These are phyloP conservation scores for Whitmania pigra DNA, from an alignment of 1,140 invertebrate species.

Conservation along the genomic window DNA sequence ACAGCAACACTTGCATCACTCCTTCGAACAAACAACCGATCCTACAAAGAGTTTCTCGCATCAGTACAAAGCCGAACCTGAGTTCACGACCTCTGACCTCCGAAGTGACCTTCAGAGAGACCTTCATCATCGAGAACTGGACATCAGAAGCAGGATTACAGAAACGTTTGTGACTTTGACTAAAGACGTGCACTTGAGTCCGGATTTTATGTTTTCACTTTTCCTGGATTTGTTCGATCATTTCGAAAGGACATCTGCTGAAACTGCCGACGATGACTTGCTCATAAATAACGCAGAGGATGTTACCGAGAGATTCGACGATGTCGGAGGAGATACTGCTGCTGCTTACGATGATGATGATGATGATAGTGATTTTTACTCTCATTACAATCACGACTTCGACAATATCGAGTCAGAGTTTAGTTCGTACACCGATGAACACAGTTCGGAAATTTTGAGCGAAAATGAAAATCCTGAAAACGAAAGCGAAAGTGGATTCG, in stretches of 20 bases:
- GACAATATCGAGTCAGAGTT: not conserved
- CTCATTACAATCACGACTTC: not conserved
- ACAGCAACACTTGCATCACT: too few relatives aligned
- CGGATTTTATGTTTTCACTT: not conserved
- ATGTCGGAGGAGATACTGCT: not conserved
- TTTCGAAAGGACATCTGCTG: not conserved
- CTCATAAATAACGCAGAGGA: not conserved
- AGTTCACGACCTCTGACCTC: too few relatives aligned
- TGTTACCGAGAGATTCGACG: not conserved
- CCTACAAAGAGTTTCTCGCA: too few relatives aligned
- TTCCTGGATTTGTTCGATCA: not conserved
- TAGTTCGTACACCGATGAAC: not conserved
- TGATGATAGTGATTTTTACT: not conserved
- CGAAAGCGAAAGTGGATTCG: too few relatives aligned
- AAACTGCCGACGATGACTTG: not conserved
- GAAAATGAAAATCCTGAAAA: too few relatives aligned
- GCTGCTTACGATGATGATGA: conserved; percentile 9
- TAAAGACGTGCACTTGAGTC: not conserved
- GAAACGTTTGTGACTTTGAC: too few relatives aligned
- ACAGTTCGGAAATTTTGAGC: not conserved
- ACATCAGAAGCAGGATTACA: too few relatives aligned
- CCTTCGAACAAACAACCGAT: too few relatives aligned
- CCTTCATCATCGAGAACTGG: too few relatives aligned
- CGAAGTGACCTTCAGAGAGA: too few relatives aligned
- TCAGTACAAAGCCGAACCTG: too few relatives aligned